Evolutionary conservation across 2,797 vertebrate species (phyloP), one percentile per base, ranked within the genome.

Genomic region (Eulemur mongoz): DNA sequence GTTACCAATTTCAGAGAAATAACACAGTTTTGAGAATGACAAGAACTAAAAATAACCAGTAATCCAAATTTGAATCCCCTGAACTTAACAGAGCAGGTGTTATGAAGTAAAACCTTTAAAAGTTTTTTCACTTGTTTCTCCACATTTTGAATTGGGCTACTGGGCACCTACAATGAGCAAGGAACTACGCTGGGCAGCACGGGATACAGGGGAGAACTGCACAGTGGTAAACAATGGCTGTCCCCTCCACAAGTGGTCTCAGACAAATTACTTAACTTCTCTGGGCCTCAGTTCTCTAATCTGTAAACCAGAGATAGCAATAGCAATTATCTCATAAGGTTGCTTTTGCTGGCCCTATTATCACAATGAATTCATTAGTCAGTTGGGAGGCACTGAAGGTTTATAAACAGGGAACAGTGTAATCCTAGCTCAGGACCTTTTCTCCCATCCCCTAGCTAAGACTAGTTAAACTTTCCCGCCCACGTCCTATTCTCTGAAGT

Each of bases 1-100:
- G 0, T 22, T 84, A 96, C 79, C 76, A 95, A 94, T 95, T 96
- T 85, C 75, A 92, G 83, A 32, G 52, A 95, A 82, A 17, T 57
- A 65, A 27, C 18, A 96, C 67, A 30, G 15, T 50, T 65, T 70
- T 8, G 94, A 88, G 40, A 92, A 87, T 89, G 61, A 86, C 17
- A 93, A 7, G 23, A 70, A 40, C 32, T 72, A 82, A 94, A 97
- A 93, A 72, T 50, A 86, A 85, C 27, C 67, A 70, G 18, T 30
- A 57, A 78, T 67, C 35, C 45, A 69, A 82, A 76, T 13, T 81
- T 90, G 73, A 57, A 80, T 87, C 23, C 50, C 38, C 45, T 90
- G 38, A 91, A 63, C 9, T 50, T 65, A 76, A 80, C 1, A 57
- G 32, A 87, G 25, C 18, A 30, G 57, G 18, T 70, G 13, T 32